Percentiles rank a stretch among this genome's conserved stretches.
Evolutionary conservation across 1,140 invertebrate genomes (phyloP).

Genomic region (Helicoverpa zea): DNA sequence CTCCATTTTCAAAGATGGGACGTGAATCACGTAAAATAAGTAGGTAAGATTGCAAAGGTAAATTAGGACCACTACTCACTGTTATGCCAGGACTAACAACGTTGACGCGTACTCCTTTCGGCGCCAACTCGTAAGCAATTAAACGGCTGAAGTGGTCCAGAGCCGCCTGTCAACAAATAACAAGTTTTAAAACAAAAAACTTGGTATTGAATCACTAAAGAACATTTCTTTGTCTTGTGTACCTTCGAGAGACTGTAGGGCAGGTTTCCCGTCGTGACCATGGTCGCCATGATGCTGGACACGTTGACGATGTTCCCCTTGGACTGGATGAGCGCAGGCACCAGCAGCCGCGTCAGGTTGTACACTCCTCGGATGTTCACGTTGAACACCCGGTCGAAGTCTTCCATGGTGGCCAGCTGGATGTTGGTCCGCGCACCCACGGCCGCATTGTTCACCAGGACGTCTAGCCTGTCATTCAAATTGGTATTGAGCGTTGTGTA

Average conservation of each 20-base stretch:
- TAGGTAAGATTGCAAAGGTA: neutral
- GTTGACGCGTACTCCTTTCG: slow-evolving; percentile 91
- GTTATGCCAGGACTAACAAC: slow-evolving; percentile 90
- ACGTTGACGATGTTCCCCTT: slow-evolving; percentile 67
- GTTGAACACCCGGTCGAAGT: slow-evolving; percentile 59
- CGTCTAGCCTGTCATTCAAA: slow-evolving; percentile 52
- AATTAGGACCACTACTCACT: slow-evolving; percentile 83
- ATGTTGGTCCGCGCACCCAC: slow-evolving; percentile 55
- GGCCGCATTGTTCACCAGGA: slow-evolving; percentile 64
- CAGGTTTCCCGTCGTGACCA: slow-evolving; percentile 33
- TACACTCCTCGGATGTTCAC: slow-evolving; percentile 60
- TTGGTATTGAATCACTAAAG: neutral
- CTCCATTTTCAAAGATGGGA: neutral
- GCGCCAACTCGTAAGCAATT: slow-evolving; percentile 88
- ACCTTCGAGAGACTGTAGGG: slow-evolving; percentile 46
- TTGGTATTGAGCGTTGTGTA: too few species aligned
- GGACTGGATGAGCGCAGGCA: slow-evolving; percentile 58
- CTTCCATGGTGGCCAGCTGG: slow-evolving; percentile 54
- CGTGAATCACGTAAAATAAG: too few species aligned
- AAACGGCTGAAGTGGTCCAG: slow-evolving; percentile 92
- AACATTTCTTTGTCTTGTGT: neutral
- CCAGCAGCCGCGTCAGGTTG: slow-evolving; percentile 62
- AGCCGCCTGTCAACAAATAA: slow-evolving; percentile 88
- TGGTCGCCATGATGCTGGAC: slow-evolving; percentile 57
- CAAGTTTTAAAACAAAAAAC: neutral